Percentiles rank a stretch among this genome's conserved stretches.
These are phyloP conservation scores for Oxyruncus cristatus DNA, from an alignment of 2,113 vertebrate species.

Conservation along the genomic window DNA sequence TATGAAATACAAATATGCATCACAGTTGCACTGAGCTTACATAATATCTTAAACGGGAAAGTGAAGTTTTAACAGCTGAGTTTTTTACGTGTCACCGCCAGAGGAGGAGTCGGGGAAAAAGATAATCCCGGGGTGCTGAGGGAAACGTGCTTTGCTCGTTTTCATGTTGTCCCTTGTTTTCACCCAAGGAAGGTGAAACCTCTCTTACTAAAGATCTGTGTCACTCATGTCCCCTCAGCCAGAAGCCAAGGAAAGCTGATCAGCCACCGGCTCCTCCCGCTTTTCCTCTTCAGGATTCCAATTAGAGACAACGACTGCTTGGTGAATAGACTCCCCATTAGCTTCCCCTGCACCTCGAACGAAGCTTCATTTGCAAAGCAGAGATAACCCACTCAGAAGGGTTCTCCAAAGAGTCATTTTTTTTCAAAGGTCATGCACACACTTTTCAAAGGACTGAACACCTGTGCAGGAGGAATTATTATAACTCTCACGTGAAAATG, in stretches of 20 bases:
- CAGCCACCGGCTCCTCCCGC: background rate
- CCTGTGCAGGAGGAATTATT: background rate
- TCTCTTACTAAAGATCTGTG: background rate
- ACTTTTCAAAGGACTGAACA: background rate
- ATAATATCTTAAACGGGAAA: background rate
- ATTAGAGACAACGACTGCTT: background rate
- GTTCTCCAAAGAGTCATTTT: background rate
- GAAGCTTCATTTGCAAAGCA: background rate
- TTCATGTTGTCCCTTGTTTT: background rate
- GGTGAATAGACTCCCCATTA: background rate
- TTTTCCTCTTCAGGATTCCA: background rate
- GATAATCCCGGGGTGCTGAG: background rate
- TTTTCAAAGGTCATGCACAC: background rate
- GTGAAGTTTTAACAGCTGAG: background rate
- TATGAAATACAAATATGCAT: constrained; percentile 15
- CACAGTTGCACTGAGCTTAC: background rate
- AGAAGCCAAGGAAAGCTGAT: background rate
- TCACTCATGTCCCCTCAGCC: background rate
- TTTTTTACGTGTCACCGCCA: background rate
- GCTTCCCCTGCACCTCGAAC: background rate
- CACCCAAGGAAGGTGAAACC: background rate
- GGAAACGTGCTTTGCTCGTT: background rate
- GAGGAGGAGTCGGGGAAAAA: background rate
- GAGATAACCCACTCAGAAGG: background rate
- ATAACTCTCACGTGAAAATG: background rate